Conservation (phyloP, 2,888 invertebrate species). For the Stratiomys singularior region DNA sequence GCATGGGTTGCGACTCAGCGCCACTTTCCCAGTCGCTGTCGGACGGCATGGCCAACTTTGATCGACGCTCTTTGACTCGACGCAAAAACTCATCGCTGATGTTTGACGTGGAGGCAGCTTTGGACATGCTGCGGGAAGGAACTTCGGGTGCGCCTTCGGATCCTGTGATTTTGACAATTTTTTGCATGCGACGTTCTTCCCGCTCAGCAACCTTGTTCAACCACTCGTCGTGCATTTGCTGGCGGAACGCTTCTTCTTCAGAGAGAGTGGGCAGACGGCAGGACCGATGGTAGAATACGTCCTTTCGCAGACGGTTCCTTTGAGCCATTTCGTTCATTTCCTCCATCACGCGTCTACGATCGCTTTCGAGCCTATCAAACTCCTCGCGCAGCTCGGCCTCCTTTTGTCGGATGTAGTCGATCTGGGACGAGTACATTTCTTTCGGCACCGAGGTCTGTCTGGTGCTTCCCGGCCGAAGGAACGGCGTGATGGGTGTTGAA, state of each 20-base stretch:
- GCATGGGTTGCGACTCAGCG: constrained; percentile 65
- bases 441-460: constrained; percentile 70
- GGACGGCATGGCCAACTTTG: constrained; percentile 73
- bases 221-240: constrained; percentile 87
- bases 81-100: constrained; percentile 83
- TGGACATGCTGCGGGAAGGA: constrained; percentile 52
- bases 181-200: constrained; percentile 80
- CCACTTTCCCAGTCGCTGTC: constrained; percentile 75
- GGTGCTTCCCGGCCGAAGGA: constrained; percentile 56
- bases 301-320: constrained; percentile 41
- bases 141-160: constrained; percentile 52
- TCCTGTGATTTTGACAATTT: constrained; percentile 80
- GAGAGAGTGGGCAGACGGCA: constrained; percentile 68
- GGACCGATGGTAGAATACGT: constrained; percentile 53
- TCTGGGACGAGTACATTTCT: constrained; percentile 62
- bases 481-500: constrained; percentile 61
- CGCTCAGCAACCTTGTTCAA: constrained; percentile 81
- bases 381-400: constrained; percentile 76
- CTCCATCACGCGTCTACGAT: constrained; percentile 66
- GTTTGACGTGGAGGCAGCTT: constrained; percentile 55
- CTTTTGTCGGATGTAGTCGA: constrained; percentile 74
- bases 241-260: constrained; percentile 78
- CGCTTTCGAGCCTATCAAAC: constrained; percentile 72
- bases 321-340: constrained; percentile 58
- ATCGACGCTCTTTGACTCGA: constrained; percentile 77